These are phyloP conservation scores for Callyntrura sp. DNA, from an alignment of 2,888 invertebrate genomes.

Conservation along the genomic window DNA sequence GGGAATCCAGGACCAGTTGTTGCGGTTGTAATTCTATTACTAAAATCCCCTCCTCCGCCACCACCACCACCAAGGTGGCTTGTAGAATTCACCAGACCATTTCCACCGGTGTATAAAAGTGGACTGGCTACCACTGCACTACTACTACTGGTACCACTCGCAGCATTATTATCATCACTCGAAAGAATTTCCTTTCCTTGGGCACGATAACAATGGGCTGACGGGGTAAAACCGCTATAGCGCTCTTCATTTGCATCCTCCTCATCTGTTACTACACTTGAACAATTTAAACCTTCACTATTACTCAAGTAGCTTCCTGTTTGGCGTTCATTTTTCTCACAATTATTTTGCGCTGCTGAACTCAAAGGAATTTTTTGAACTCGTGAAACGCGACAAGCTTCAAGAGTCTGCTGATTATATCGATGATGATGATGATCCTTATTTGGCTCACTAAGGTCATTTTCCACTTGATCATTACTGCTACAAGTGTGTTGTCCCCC, in stretches of 20 bases:
- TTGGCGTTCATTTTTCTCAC: constrained; percentile 72
- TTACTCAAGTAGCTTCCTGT: constrained; percentile 68
- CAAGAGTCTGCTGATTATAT: constrained; percentile 30
- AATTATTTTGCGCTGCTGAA: constrained; percentile 57
- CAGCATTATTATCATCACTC: constrained; percentile 11
- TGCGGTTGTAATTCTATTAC: constrained; percentile 38
- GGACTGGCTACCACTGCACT: constrained; percentile 25
- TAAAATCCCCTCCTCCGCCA: constrained; percentile 22
- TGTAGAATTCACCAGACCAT: constrained; percentile 31
- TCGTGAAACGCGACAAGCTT: constrained; percentile 53
- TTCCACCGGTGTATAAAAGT: constrained; percentile 47
- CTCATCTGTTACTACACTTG: constrained; percentile 50
- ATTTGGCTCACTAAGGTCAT: constrained; percentile 67
- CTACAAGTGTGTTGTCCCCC: constrained; percentile 49
- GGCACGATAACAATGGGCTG: constrained; percentile 59
- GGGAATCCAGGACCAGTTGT: constrained; percentile 69
- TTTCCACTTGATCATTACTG: constrained; percentile 61
- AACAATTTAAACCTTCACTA: constrained; percentile 61
- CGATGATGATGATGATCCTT: constrained; percentile 29
- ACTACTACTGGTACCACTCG: neutral
- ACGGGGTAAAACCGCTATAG: constrained; percentile 61
- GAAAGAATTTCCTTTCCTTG: constrained; percentile 63
- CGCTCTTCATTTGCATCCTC: constrained; percentile 65
- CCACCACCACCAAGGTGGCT: constrained; percentile 3
- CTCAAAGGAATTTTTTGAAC: constrained; percentile 68